phyloP scores from a whole-genome alignment of 37 sponge, comb jelly and placozoan species.

The Ephydatia muelleri region DNA sequence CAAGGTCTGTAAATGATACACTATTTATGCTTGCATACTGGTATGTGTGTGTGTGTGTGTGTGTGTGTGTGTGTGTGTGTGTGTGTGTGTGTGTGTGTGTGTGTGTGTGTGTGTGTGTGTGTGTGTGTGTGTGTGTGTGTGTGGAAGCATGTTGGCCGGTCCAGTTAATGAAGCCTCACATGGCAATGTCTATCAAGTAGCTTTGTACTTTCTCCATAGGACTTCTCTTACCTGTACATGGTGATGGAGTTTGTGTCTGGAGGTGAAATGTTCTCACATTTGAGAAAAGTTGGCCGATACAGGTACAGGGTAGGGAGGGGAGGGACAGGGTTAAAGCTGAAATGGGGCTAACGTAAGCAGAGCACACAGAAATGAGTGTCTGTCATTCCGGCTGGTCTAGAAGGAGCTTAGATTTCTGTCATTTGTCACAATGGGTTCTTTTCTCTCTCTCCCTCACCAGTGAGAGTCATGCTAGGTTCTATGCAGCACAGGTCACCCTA shows the following conservation, averaged over 20 bases:
- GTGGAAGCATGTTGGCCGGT: no score
- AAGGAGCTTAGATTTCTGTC: no score
- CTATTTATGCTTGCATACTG: no score
- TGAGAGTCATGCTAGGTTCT: slow-evolving; percentile 89
- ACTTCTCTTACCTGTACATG: slow-evolving; percentile 97
- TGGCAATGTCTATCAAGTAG: not conserved
- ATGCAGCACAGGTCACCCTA: slow-evolving; percentile 96
- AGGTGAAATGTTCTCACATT: slow-evolving; percentile 96
- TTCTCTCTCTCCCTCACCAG: not conserved
- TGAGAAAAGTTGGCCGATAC: slow-evolving; percentile 89
- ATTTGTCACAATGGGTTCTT: not conserved
- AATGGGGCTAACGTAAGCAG: not conserved
- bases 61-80: not conserved
- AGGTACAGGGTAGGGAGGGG: slow-evolving; percentile 48
- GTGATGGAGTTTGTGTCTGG: slow-evolving; percentile 96
- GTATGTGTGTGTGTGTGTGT: not conserved
- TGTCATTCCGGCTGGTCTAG: no score
- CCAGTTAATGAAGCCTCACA: no score
- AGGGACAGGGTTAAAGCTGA: slow-evolving; percentile 11
- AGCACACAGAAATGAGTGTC: not conserved
- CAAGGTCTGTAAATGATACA: slow-evolving; percentile 66
- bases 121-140: not conserved
- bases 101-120: not conserved
- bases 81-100: not conserved
- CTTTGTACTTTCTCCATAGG: slow-evolving; percentile 28